Conservation (phyloP, 64 coral and sea anemone genomes). For the Cladopsammia gracilis region DNA sequence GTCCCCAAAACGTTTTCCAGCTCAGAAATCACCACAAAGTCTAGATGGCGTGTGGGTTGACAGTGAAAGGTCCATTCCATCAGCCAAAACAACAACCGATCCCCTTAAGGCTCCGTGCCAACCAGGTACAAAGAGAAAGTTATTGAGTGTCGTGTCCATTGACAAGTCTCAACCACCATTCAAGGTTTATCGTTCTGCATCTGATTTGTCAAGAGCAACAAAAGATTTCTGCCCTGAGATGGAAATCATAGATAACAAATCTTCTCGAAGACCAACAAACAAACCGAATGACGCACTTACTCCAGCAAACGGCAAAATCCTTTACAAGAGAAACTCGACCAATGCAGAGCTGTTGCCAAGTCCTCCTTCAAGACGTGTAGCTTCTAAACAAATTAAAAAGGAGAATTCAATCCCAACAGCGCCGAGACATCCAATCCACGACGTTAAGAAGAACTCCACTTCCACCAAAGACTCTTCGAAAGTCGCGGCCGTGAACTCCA, state of each 20-base stretch:
- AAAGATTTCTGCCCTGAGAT: background rate
- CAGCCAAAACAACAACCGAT: background rate
- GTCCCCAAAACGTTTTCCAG: background rate
- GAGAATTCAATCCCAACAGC: background rate
- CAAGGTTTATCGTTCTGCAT: background rate
- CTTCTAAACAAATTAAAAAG: background rate
- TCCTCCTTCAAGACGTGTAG: background rate
- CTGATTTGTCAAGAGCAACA: background rate
- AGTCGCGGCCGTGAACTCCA: no score
- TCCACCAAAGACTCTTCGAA: background rate
- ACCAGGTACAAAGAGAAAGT: background rate
- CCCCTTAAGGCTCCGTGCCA: background rate
- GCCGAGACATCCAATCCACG: background rate
- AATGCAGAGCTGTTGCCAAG: background rate
- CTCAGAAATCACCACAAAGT: background rate
- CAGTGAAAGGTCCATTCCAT: background rate
- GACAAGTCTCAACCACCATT: background rate
- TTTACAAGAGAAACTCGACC: no score
- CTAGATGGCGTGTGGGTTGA: background rate
- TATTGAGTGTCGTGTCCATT: background rate
- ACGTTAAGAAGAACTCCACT: background rate
- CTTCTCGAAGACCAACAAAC: background rate
- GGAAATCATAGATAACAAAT: slow-evolving; percentile 9
- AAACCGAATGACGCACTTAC: background rate
- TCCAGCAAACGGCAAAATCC: background rate